Conservation (phyloP, 2,888 invertebrate genomes). For the Leucoptera coffeella region DNA sequence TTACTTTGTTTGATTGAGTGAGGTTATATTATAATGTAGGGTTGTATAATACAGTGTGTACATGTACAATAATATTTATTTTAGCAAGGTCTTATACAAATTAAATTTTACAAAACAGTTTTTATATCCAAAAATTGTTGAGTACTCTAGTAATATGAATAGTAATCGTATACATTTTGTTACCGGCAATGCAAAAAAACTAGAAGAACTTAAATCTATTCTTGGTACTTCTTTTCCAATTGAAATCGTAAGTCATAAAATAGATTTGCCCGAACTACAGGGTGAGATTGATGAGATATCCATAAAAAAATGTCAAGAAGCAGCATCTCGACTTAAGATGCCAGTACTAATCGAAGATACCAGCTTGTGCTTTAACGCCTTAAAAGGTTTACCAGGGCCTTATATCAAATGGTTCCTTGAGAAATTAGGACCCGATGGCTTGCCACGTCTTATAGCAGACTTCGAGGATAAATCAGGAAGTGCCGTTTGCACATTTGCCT, state of each 20-base stretch:
- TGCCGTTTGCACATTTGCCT: slow-evolving; percentile 92
- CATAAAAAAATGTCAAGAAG: slow-evolving; percentile 79
- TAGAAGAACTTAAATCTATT: slow-evolving; percentile 84
- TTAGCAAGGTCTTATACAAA: too few species aligned
- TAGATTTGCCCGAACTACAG: slow-evolving; percentile 92
- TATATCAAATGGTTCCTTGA: slow-evolving; percentile 98
- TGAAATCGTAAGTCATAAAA: slow-evolving; percentile 58
- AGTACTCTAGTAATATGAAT: too few species aligned
- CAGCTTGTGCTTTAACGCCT: slow-evolving; percentile 85
- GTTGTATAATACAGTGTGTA: too few species aligned
- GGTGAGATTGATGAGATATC: slow-evolving; percentile 89
- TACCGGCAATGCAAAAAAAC: slow-evolving; percentile 90
- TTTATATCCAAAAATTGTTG: too few species aligned
- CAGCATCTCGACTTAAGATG: slow-evolving; percentile 66
- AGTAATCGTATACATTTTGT: slow-evolving; percentile 90
- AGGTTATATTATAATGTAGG: too few species aligned
- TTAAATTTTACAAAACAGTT: too few species aligned
- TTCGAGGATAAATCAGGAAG: slow-evolving; percentile 91
- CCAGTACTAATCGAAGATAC: slow-evolving; percentile 95
- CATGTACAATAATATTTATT: too few species aligned
- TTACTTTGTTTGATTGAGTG: too few species aligned
- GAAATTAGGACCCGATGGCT: slow-evolving; percentile 81
- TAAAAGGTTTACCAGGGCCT: slow-evolving; percentile 84
- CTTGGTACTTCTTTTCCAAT: slow-evolving; percentile 73
- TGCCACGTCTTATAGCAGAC: slow-evolving; percentile 64